A percentile compares a stretch with the other conserved stretches of the same genome.
phyloP scores from a whole-genome alignment of 1,140 invertebrate genomes.

The Orchestia grillus region DNA sequence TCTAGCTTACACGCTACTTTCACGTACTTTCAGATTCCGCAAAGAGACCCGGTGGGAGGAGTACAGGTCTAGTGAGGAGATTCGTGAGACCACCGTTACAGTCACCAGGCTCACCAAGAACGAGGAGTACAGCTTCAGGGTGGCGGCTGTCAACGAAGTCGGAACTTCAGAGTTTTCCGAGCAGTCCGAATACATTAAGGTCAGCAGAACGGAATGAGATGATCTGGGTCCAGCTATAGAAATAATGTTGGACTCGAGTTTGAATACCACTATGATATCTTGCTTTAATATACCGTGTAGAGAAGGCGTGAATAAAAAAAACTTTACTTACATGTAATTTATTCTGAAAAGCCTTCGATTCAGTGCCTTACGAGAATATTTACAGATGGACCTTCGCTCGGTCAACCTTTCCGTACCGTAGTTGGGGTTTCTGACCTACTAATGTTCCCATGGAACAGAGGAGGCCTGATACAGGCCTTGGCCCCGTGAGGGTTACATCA shows the following conservation, averaged over 20 bases:
- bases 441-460: background rate
- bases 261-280: background rate
- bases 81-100: conserved; percentile 78
- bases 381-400: background rate
- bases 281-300: background rate
- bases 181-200: conserved; percentile 64
- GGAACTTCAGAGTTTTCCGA: conserved; percentile 73
- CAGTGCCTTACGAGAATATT: background rate
- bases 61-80: conserved; percentile 74
- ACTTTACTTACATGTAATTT: background rate
- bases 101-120: conserved; percentile 79
- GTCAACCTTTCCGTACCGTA: background rate
- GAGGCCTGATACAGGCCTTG: background rate
- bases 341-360: background rate
- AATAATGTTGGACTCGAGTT: background rate
- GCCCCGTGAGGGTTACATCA: background rate
- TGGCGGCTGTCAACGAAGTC: conserved; percentile 82
- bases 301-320: background rate
- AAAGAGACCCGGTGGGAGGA: conserved; percentile 77
- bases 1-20: background rate
- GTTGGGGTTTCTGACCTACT: background rate
- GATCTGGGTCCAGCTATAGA: background rate
- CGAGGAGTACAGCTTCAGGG: conserved; percentile 81
- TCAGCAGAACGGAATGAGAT: conserved; percentile 69
- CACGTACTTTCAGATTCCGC: background rate